Evolutionary conservation across 2,113 vertebrate species (phyloP).

Genomic region (Ibidorhyncha struthersii): DNA sequence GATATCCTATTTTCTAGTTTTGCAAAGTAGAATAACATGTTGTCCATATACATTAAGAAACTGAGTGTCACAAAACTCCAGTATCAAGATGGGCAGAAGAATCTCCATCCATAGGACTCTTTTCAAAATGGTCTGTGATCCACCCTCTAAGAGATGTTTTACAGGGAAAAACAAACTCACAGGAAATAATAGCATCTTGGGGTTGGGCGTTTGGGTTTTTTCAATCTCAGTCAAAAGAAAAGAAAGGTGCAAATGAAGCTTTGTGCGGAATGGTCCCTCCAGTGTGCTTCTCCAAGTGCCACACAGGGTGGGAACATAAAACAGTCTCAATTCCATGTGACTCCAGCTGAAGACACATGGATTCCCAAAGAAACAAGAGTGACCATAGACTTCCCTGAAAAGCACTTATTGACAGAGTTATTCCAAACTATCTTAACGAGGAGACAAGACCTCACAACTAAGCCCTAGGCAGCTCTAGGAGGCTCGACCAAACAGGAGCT

Average conservation of each 20-base stretch:
- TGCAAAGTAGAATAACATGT: background rate
- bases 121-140: background rate
- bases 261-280: background rate
- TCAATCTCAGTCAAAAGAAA: background rate
- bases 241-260: background rate
- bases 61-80: background rate
- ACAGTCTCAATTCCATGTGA: background rate
- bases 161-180: background rate
- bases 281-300: background rate
- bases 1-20: background rate
- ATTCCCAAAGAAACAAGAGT: background rate
- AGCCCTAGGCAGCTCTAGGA: background rate
- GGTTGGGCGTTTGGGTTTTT: background rate
- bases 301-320: background rate
- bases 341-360: background rate
- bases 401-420: background rate
- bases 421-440: background rate
- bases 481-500: background rate
- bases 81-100: background rate
- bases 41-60: background rate
- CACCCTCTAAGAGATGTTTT: background rate
- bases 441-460: background rate
- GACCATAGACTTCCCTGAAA: background rate
- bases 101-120: background rate
- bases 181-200: background rate